Evolutionary conservation across 2,113 vertebrate species (phyloP), one percentile per base, ranked within the genome.

Genomic region (Malurus alboscapulatus): DNA sequence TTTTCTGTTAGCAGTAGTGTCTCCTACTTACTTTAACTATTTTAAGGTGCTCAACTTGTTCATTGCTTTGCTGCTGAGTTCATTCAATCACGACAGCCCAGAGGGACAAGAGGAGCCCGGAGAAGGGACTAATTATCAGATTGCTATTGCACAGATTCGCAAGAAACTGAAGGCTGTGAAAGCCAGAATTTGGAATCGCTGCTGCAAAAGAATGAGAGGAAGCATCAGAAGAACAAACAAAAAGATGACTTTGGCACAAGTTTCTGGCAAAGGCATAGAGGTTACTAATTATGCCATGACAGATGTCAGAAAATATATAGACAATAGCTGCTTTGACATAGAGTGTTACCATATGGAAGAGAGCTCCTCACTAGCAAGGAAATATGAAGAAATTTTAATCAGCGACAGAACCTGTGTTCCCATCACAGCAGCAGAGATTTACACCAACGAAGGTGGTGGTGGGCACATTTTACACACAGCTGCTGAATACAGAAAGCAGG

Each of bases 11-110:
- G 38, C 16, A 84, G 6, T 19, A 34, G 4, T 36, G 14, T 78
- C 66, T 62, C 40, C 69, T 85, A 62, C 47, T 81, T 92, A 13
- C 54, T 90, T 74, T 65, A 69, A 51, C 15, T 69, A 4, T 50
- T 79, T 96, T 27, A 81, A 99, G 99, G 98, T 99, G 76, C 97
- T 99, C 97, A 99, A 99, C 94, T 97, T 99, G 36, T 99, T 99
- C 93, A 98, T 99, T 89, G 99, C 99, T 34, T 96, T 99, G 95
- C 96, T 99, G 95, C 98, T 99, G 94, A 99, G 98, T 95, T 99
- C 99, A 0, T 99, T 99, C 97, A 99, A 98, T 95, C 98, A 93
- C 1, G 99, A 98, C 44, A 96, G 97, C 91, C 95, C 98, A 55
- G 92, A 92, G 7, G 97, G 97, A 53, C 97, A 97, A 2, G 98